Percentiles rank a stretch among this genome's conserved stretches.
Conservation (phyloP, 2,797 vertebrate genomes). For the Acrocephalus scirpaceus region DNA sequence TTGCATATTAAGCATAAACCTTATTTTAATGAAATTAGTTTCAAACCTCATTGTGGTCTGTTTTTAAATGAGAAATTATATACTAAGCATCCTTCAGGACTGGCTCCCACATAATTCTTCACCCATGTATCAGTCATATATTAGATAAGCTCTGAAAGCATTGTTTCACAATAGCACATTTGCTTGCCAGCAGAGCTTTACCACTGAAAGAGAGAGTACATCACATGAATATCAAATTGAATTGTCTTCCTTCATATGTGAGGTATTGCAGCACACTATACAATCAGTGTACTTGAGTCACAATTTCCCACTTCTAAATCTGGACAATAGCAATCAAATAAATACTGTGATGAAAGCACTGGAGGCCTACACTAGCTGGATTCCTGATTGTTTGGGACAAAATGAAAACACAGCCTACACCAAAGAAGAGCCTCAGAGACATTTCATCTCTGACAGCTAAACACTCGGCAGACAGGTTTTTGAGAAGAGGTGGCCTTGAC, state of each 20-base stretch:
- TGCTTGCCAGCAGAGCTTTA: neutral
- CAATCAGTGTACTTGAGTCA: neutral
- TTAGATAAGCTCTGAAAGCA: neutral
- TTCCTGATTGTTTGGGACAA: neutral
- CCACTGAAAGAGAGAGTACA: neutral
- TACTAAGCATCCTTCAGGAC: neutral
- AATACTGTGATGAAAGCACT: neutral
- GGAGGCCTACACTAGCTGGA: neutral
- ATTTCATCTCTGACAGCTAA: neutral
- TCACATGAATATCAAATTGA: neutral
- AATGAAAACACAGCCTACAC: neutral
- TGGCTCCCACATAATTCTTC: neutral
- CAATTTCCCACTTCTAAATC: neutral
- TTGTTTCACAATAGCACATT: neutral
- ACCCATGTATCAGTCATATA: rapidly evolving
- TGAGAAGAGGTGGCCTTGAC: conserved; percentile 39
- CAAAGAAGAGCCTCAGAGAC: neutral
- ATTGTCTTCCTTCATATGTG: neutral
- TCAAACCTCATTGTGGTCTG: neutral
- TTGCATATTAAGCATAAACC: neutral
- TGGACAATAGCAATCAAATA: neutral
- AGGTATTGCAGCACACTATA: neutral
- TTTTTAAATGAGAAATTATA: neutral
- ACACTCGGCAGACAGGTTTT: conserved; percentile 22
- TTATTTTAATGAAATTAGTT: neutral